Conservation (phyloP, 1,140 invertebrate genomes). For the Galendromus occidentalis region DNA sequence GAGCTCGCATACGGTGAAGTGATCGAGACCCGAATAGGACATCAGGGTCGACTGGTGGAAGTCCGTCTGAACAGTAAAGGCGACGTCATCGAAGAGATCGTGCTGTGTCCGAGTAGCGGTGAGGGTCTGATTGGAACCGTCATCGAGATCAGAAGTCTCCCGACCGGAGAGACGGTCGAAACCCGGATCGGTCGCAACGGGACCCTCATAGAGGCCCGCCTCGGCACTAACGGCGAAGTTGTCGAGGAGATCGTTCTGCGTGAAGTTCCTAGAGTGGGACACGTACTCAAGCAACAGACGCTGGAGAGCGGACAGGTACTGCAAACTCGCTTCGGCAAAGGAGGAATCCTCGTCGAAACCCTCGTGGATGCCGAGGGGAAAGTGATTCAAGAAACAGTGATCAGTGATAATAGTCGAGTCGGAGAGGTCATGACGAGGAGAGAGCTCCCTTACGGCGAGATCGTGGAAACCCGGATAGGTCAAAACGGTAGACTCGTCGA, state of each 20-base stretch:
- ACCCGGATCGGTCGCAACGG: background rate
- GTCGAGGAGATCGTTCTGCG: background rate
- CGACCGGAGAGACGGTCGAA: background rate
- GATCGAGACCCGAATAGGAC: background rate
- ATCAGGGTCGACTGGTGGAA: background rate
- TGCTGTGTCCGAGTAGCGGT: background rate
- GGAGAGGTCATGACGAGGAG: background rate
- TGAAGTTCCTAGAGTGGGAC: constrained; percentile 1
- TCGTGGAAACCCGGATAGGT: background rate
- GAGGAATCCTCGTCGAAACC: background rate
- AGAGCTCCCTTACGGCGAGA: background rate
- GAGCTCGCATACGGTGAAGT: background rate
- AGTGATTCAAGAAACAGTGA: background rate
- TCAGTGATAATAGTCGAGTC: background rate
- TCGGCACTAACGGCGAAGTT: background rate
- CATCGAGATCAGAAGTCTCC: constrained; percentile 5
- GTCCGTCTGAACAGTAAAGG: background rate
- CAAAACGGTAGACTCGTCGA: background rate
- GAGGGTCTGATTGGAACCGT: background rate
- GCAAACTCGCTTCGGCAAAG: background rate
- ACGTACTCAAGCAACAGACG: background rate
- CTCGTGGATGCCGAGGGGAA: background rate
- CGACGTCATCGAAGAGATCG: background rate
- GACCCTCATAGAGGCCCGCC: background rate
- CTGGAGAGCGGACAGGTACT: background rate